Evolutionary conservation across 2,888 invertebrate genomes (phyloP).

Genomic region (Nephrotoma guestfalica): DNA sequence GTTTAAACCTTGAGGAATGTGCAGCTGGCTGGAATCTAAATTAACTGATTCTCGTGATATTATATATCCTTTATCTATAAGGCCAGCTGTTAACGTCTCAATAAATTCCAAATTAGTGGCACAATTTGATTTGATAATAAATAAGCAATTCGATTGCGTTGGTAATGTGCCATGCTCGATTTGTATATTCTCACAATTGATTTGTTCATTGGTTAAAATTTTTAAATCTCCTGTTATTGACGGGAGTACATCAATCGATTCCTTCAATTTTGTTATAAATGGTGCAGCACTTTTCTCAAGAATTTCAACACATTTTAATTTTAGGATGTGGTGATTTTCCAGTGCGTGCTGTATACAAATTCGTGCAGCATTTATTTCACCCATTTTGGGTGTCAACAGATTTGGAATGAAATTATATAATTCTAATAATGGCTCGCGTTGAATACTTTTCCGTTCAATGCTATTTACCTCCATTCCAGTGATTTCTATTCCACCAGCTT

Average conservation of each 20-base stretch:
- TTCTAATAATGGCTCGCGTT: slow-evolving; percentile 61
- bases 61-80: slow-evolving; percentile 44
- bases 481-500: slow-evolving; percentile 63
- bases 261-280: slow-evolving; percentile 39
- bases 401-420: slow-evolving; percentile 59
- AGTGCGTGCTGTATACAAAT: slow-evolving; percentile 51
- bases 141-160: slow-evolving; percentile 23
- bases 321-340: slow-evolving; percentile 50
- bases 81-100: slow-evolving; percentile 32
- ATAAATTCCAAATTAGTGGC: slow-evolving; percentile 23
- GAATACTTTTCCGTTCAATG: slow-evolving; percentile 50
- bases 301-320: slow-evolving; percentile 45
- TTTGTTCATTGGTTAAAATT: slow-evolving; percentile 30
- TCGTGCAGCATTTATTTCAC: slow-evolving; percentile 37
- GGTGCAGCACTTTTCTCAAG: slow-evolving; percentile 35
- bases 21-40: slow-evolving; percentile 29
- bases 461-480: slow-evolving; percentile 61
- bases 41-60: slow-evolving; percentile 42
- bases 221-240: slow-evolving; percentile 50
- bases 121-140: slow-evolving; percentile 21
- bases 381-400: slow-evolving; percentile 22
- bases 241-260: slow-evolving; percentile 50
- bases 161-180: slow-evolving; percentile 46
- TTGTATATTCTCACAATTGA: slow-evolving; percentile 36
- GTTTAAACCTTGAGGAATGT: slow-evolving; percentile 20